Evolutionary conservation across 1,140 invertebrate genomes (phyloP).

Genomic region (Eumaeus atala): DNA sequence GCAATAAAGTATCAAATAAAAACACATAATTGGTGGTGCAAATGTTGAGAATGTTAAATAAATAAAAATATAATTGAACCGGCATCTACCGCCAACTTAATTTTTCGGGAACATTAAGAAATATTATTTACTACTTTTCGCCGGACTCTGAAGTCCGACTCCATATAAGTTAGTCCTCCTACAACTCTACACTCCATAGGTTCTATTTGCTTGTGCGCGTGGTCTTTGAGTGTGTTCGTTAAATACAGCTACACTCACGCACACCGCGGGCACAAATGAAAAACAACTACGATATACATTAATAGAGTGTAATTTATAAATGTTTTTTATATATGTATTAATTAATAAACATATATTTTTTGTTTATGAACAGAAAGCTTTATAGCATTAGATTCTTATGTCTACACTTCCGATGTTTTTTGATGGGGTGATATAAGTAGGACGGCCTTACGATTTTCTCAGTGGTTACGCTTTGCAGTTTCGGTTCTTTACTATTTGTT

Average conservation of each 20-base stretch:
- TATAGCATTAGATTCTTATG: constrained; percentile 36
- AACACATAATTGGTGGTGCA: background rate
- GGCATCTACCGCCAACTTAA: too few relatives aligned
- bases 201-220: too few relatives aligned
- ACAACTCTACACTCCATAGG: too few relatives aligned
- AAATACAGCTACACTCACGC: background rate
- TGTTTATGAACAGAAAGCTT: constrained; percentile 27
- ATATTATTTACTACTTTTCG: too few relatives aligned
- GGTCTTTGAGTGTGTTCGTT: too few relatives aligned
- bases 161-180: too few relatives aligned
- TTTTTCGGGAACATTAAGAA: too few relatives aligned
- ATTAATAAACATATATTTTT: constrained; percentile 29
- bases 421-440: constrained; percentile 40
- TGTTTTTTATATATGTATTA: constrained; percentile 25
- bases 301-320: constrained; percentile 28
- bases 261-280: constrained; percentile 5
- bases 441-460: constrained; percentile 43
- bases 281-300: constrained; percentile 14
- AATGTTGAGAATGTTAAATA: too few relatives aligned
- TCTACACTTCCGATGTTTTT: constrained; percentile 36
- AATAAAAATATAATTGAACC: too few relatives aligned
- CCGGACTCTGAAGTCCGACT: too few relatives aligned
- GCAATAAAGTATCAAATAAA: constrained; percentile 26
- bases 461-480: constrained; percentile 19
- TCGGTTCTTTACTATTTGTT: constrained; percentile 17